These are phyloP conservation scores for Laodelphax striatellus DNA, from an alignment of 1,140 invertebrate species.

Conservation along the genomic window DNA sequence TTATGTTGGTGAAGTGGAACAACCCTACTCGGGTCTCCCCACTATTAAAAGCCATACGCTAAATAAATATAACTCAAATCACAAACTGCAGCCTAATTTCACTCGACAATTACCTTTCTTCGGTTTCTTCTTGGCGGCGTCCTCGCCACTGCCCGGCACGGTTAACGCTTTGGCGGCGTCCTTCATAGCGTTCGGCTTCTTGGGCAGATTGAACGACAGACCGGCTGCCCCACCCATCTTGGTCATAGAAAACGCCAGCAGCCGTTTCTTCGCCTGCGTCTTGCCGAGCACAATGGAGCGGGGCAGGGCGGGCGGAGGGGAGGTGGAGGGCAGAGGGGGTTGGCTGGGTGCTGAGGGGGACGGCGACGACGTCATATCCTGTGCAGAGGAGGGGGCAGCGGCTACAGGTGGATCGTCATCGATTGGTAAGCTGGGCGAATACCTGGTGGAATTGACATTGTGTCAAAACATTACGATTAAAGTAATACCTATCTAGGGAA, in stretches of 20 bases:
- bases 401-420: conserved; percentile 10
- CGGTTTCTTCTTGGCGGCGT: conserved; percentile 7
- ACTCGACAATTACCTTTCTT: conserved; percentile 5
- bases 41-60: too few species aligned
- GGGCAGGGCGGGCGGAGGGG: background rate
- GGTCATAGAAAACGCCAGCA: conserved; percentile 29
- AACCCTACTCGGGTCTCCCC: too few species aligned
- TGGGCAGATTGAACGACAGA: conserved; percentile 7
- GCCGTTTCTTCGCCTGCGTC: conserved; percentile 29
- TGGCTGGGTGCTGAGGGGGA: background rate
- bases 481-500: too few species aligned
- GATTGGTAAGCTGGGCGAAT: conserved; percentile 12
- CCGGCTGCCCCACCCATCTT: conserved; percentile 21
- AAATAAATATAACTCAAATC: too few species aligned
- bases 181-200: conserved; percentile 8
- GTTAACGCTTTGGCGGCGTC: background rate
- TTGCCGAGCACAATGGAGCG: conserved; percentile 21
- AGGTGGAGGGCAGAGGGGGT: background rate
- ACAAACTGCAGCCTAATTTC: too few species aligned
- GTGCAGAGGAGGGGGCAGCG: background rate
- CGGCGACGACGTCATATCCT: background rate
- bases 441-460: too few species aligned
- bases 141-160: background rate
- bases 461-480: too few species aligned
- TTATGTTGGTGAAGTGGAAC: too few species aligned